Evolutionary conservation across 1,140 invertebrate species (phyloP).

Genomic region (Listronotus oregonensis): DNA sequence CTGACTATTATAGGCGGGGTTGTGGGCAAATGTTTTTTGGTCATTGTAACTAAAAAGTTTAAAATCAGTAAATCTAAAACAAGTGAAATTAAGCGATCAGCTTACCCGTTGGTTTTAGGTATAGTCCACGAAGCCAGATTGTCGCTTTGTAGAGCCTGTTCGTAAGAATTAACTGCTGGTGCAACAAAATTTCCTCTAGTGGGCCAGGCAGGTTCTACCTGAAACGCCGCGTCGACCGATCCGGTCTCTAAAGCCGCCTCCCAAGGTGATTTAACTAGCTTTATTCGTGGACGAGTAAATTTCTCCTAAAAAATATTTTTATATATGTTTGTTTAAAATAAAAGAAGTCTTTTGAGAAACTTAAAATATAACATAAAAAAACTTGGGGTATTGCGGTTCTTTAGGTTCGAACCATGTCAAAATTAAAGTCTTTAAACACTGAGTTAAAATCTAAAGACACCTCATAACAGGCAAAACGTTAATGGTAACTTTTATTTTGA

Average conservation of each 20-base stretch:
- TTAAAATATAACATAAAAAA: too few species aligned
- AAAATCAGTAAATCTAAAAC: too few species aligned
- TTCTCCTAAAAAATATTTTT: conserved; percentile 57
- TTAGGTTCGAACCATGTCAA: too few species aligned
- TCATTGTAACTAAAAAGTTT: conserved; percentile 25
- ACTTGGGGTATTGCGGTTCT: too few species aligned
- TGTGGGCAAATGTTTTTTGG: conserved; percentile 49
- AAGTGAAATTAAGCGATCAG: too few species aligned
- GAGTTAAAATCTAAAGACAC: too few species aligned
- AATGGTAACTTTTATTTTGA: too few species aligned
- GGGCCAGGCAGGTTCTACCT: conserved; percentile 55
- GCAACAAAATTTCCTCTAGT: conserved; percentile 49
- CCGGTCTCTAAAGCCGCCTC: conserved; percentile 74
- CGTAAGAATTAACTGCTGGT: conserved; percentile 53
- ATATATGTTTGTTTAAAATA: too few species aligned
- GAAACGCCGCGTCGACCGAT: conserved; percentile 70
- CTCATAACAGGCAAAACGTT: too few species aligned
- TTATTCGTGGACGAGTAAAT: conserved; percentile 64
- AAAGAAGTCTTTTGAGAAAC: too few species aligned
- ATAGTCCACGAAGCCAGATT: conserved; percentile 49
- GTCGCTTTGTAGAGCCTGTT: conserved; percentile 49
- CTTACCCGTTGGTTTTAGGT: conserved; percentile 37
- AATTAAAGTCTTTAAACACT: too few species aligned
- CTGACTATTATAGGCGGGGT: conserved; percentile 54
- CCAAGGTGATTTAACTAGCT: conserved; percentile 73